These are phyloP conservation scores for Aphaenogaster rudis DNA, from an alignment of 1,140 invertebrate species.

Conservation along the genomic window DNA sequence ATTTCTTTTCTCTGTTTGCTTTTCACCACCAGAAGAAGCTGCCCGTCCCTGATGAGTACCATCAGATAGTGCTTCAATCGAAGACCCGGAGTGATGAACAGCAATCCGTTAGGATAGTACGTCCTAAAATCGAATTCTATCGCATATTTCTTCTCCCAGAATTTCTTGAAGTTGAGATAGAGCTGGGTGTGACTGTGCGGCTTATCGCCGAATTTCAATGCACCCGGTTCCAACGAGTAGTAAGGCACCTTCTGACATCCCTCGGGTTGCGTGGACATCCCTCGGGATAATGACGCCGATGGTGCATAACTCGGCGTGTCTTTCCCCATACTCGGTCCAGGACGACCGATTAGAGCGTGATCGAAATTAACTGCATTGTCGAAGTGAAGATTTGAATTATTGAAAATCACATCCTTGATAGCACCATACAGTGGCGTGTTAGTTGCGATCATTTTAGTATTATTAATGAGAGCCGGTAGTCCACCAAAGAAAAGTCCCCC, in stretches of 20 bases:
- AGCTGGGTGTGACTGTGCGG: slow-evolving; percentile 92
- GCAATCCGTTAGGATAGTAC: slow-evolving; percentile 93
- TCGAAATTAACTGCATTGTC: slow-evolving; percentile 90
- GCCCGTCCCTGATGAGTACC: slow-evolving; percentile 91
- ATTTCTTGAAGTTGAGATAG: slow-evolving; percentile 89
- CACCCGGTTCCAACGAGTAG: slow-evolving; percentile 92
- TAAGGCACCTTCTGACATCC: slow-evolving; percentile 90
- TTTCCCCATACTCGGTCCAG: slow-evolving; percentile 89
- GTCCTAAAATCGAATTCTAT: slow-evolving; percentile 95
- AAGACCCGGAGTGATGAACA: slow-evolving; percentile 91
- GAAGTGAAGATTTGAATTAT: slow-evolving; percentile 87
- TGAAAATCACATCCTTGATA: slow-evolving; percentile 93
- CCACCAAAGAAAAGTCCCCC: slow-evolving; percentile 90
- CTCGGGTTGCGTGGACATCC: slow-evolving; percentile 85
- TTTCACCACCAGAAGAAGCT: slow-evolving; percentile 90
- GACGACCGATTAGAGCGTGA: slow-evolving; percentile 91
- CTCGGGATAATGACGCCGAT: slow-evolving; percentile 82
- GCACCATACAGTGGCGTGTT: slow-evolving; percentile 89
- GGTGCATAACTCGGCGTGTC: slow-evolving; percentile 80
- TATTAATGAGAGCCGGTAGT: slow-evolving; percentile 87
- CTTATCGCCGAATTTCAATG: slow-evolving; percentile 95
- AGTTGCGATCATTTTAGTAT: slow-evolving; percentile 87
- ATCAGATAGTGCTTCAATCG: slow-evolving; percentile 92
- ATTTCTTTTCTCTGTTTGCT: slow-evolving; percentile 90
- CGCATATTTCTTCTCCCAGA: slow-evolving; percentile 91